Evolutionary conservation across 2,888 invertebrate species (phyloP), one percentile per base, ranked within the genome.

Genomic region (Caradrina kadenii): DNA sequence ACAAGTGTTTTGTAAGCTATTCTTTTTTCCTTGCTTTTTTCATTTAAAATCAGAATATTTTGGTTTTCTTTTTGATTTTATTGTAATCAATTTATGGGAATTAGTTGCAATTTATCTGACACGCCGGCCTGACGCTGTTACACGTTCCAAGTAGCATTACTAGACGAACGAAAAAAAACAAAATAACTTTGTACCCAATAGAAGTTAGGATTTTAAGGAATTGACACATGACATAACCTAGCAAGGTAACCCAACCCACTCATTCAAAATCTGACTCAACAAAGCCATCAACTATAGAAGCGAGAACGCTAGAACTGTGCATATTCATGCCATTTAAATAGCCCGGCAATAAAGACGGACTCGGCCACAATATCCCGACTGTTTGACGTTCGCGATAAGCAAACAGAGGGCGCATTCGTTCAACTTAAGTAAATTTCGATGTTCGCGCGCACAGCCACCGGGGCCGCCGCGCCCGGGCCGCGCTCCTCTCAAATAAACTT

Each of bases 381-480:
- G 91, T 93, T 94, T 94, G 94, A 90, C 92, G 91, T 92, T 88
- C 85, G 82, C 81, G 72, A 69, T 72, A 48, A 59, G 93, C 93
- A 95, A 95, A 96, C 92, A 95, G 94, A 92, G 94, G 94, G 94
- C 92, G 93, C 92, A 93, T 93, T 94, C 95, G 94, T 95, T 94
- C 93, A 94, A 94, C 94, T 93, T 95, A 95, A 96, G 95, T 96
- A 96, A 95, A 95, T 96, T 96, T 94, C 94, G 91, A 93, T 96
- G 95, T 96, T 94, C 93, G 89, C 91, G 90, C 89, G 87, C 87
- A 86, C 87, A 87, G 88, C 87, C 84, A 79, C 86, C 85, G 81
- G 83, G 73, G 87, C 74, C 77, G 82, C 87, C n/a, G n/a, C n/a
- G n/a, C n/a, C n/a, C n/a, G n/a, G n/a, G n/a, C 74, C 77, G 82